Evolutionary conservation across 2,888 invertebrate species (phyloP).

Genomic region (Merodon equestris): DNA sequence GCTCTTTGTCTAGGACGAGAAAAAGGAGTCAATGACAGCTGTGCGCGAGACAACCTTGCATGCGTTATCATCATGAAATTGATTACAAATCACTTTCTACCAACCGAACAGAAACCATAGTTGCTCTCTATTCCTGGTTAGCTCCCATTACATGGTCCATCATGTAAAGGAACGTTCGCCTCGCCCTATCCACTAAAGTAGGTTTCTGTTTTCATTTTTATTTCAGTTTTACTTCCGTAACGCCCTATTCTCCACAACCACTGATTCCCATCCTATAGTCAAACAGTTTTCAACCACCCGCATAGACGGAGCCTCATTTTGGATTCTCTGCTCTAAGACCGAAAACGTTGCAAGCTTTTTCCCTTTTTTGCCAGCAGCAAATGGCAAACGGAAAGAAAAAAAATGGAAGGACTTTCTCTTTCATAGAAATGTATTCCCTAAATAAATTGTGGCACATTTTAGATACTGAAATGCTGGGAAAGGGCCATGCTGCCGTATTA

Average conservation of each 20-base stretch:
- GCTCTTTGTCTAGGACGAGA: too few species aligned
- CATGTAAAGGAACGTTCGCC: not conserved
- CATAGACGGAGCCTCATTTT: too few species aligned
- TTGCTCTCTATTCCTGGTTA: not conserved
- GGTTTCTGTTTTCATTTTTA: too few species aligned
- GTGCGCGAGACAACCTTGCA: too few species aligned
- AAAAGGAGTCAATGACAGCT: too few species aligned
- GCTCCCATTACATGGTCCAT: not conserved
- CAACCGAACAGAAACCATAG: slow-evolving; percentile 54
- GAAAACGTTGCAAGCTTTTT: slow-evolving; percentile 25
- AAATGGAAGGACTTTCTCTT: slow-evolving; percentile 38
- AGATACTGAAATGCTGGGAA: slow-evolving; percentile 2
- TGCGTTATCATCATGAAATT: slow-evolving; percentile 11
- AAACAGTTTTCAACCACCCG: too few species aligned
- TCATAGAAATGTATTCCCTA: slow-evolving; percentile 16
- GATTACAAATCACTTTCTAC: slow-evolving; percentile 55
- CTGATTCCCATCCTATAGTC: too few species aligned
- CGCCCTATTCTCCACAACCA: too few species aligned
- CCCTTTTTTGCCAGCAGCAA: slow-evolving; percentile 5
- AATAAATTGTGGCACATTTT: slow-evolving; percentile 1
- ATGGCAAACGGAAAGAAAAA: too few species aligned
- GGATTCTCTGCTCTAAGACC: too few species aligned
- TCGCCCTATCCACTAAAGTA: not conserved
- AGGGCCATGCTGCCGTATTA: slow-evolving; percentile 36
- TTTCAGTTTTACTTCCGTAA: too few species aligned